Base-by-base conservation (phyloP, 2,888 invertebrate species). In the Shargacucullia verbasci region DNA sequence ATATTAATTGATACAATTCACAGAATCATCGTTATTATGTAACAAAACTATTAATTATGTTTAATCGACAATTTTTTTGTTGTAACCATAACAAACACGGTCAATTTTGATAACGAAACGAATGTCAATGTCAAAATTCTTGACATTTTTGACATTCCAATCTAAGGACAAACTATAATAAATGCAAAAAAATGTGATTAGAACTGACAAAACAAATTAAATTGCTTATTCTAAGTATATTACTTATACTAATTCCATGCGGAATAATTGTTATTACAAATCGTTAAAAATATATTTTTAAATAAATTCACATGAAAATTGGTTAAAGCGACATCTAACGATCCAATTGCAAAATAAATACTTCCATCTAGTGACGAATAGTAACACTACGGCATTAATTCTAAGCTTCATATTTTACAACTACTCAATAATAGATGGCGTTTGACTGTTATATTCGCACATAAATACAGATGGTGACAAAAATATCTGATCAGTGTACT, bases 331-430 rank as follows among this genome's bases (percentile, higher is more conserved):
- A 38, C 33, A 46, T 34, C 41, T 47, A 5, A 7, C 12, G 1
- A 9, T 1, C 3, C 0, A 12, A 0, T 1, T 33, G 13, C 0
- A 0, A 9, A 2, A 4, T n/a, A n/a, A 2, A 0, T 14, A 55
- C 1, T 25, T 57, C 9, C 65, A 73, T 70, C 77, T 80, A 66
- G 38, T 41, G 34, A 5, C 13, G 0, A 73, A 35, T 59, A 68
- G 53, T 6, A 10, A 3, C 29, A 61, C 10, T 39, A n/a, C 1
- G 9, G 13, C 11, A 11, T 1, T n/a, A 33, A 0, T n/a, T 12
- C 40, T 13, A 4, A 0, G 2, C 4, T 2, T 33, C 5, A 2
- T 11, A 25, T 1, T 9, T 0, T 1, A 31, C 14, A 33, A 9
- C 53, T 59, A 56, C 11, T 56, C 7, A 31, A 15, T 15, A 62